A percentile compares a stretch with the other conserved stretches of the same genome.
Evolutionary conservation across 37 sponge, comb jelly and placozoan species (phyloP).

Genomic region (Dysidea cf. avara): DNA sequence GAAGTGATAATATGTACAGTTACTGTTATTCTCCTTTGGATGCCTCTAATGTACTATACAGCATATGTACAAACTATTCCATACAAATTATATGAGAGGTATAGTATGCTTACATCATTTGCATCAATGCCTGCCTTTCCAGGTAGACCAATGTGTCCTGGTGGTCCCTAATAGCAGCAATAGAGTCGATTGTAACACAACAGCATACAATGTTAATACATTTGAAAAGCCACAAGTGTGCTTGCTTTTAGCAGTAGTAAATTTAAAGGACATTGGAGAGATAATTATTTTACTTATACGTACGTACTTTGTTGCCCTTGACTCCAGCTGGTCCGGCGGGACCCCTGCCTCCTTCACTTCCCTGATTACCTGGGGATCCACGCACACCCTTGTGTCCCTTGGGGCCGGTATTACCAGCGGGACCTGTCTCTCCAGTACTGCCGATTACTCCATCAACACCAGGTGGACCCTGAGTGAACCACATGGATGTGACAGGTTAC

Average conservation of each 20-base stretch:
- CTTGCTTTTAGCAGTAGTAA: not conserved
- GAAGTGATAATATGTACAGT: too few species aligned
- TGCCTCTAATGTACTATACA: too few species aligned
- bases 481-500: too few species aligned
- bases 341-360: slow-evolving; percentile 42
- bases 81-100: too few species aligned
- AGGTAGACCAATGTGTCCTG: slow-evolving; percentile 50
- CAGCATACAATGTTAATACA: not conserved
- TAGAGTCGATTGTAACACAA: not conserved
- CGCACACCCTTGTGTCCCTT: slow-evolving; percentile 52
- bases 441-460: slow-evolving; percentile 49
- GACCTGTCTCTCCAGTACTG: slow-evolving; percentile 44
- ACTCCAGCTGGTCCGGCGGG: slow-evolving; percentile 59
- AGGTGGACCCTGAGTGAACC: too few species aligned
- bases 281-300: not conserved
- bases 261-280: not conserved
- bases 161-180: slow-evolving; percentile 24
- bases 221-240: not conserved
- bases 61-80: too few species aligned
- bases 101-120: too few species aligned
- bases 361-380: slow-evolving; percentile 69
- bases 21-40: too few species aligned
- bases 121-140: slow-evolving; percentile 41
- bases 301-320: slow-evolving; percentile 45
- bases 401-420: slow-evolving; percentile 14